Conservation (phyloP, 2,888 invertebrate species). For the Molorchus minor region DNA sequence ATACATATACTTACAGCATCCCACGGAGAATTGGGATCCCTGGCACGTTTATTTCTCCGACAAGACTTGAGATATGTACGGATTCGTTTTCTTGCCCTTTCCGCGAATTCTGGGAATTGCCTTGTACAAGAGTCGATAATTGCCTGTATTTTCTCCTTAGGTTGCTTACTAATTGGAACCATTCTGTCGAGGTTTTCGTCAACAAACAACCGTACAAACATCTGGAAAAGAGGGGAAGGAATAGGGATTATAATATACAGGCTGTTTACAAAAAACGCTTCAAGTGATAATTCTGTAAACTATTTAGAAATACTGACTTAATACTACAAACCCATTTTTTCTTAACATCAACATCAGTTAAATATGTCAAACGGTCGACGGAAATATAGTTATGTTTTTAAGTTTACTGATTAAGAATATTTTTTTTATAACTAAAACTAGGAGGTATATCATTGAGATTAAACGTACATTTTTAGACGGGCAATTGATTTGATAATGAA, state of each 20-base stretch:
- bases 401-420: too few species aligned
- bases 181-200: constrained; percentile 96
- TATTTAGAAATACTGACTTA: too few species aligned
- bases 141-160: constrained; percentile 97
- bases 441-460: background rate
- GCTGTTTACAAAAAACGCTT: too few species aligned
- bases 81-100: constrained; percentile 92
- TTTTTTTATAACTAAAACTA: too few species aligned
- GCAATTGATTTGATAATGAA: background rate
- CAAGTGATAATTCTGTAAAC: too few species aligned
- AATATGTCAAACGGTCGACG: too few species aligned
- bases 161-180: constrained; percentile 97
- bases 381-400: too few species aligned
- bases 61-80: constrained; percentile 96
- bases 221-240: constrained; percentile 69
- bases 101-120: constrained; percentile 96
- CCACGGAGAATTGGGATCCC: constrained; percentile 84
- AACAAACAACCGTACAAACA: constrained; percentile 96
- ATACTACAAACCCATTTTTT: too few species aligned
- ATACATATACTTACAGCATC: constrained; percentile 82
- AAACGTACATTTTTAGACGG: background rate
- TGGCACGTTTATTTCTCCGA: constrained; percentile 90
- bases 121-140: constrained; percentile 97
- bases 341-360: too few species aligned
- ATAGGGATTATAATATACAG: background rate